These are phyloP conservation scores for Eurytoma californica DNA, from an alignment of 2,888 invertebrate species.

Conservation along the genomic window DNA sequence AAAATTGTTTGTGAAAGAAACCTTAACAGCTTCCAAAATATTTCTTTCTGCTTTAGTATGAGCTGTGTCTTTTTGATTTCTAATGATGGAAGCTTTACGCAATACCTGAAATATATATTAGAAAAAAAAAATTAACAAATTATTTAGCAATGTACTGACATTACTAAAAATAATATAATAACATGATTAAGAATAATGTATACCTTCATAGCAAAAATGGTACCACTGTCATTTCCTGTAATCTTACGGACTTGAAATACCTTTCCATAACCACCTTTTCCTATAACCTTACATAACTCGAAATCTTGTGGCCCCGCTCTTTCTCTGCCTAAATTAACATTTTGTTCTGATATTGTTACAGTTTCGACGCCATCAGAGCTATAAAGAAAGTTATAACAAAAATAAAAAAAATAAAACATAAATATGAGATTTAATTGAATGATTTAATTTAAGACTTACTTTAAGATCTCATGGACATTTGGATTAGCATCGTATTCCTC, in stretches of 20 bases:
- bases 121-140: neutral
- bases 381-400: neutral
- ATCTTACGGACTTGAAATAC: slow-evolving; percentile 82
- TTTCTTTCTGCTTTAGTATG: slow-evolving; percentile 88
- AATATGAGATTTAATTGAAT: neutral
- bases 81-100: slow-evolving; percentile 83
- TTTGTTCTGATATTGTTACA: slow-evolving; percentile 82
- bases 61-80: slow-evolving; percentile 87
- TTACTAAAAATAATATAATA: slow-evolving; percentile 2
- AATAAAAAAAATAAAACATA: too few relatives aligned
- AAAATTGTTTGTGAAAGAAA: slow-evolving; percentile 51
- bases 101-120: slow-evolving; percentile 73
- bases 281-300: slow-evolving; percentile 82
- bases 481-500: slow-evolving; percentile 88
- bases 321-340: slow-evolving; percentile 90
- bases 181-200: neutral
- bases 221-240: slow-evolving; percentile 80
- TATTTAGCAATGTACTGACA: too few relatives aligned
- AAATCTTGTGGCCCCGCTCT: slow-evolving; percentile 92
- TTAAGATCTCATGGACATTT: slow-evolving; percentile 85
- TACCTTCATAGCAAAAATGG: slow-evolving; percentile 87
- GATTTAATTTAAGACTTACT: slow-evolving; percentile 82
- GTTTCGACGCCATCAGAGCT: slow-evolving; percentile 81
- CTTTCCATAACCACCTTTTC: slow-evolving; percentile 88
- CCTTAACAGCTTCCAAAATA: slow-evolving; percentile 83